A percentile compares a stretch with the other conserved stretches of the same genome.
These are phyloP conservation scores for Lamprologus sp. DNA, from an alignment of 2,113 vertebrate genomes.

Conservation along the genomic window DNA sequence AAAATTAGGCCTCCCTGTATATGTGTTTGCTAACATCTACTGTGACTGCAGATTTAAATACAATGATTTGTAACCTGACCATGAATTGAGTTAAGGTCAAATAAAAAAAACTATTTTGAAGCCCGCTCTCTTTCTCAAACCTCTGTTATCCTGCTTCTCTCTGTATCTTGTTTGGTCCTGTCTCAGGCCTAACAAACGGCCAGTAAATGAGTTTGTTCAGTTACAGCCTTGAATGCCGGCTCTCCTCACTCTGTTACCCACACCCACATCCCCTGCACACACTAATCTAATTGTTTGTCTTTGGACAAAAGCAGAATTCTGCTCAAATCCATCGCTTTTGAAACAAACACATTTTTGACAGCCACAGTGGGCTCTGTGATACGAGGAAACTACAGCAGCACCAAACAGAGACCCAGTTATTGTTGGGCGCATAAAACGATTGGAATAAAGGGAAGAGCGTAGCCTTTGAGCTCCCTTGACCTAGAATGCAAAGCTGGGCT, in stretches of 20 bases:
- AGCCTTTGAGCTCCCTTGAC: constrained; percentile 18
- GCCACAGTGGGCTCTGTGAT: constrained; percentile 18
- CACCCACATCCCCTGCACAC: constrained; percentile 5
- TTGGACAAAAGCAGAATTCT: constrained; percentile 47
- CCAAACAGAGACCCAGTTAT: constrained; percentile 14
- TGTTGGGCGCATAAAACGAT: not conserved
- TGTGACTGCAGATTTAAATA: not conserved
- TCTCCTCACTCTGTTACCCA: constrained; percentile 18
- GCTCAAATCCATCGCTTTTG: constrained; percentile 25
- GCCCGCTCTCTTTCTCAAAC: not conserved
- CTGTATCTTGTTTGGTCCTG: not conserved
- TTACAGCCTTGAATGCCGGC: constrained; percentile 33
- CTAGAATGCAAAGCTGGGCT: not conserved
- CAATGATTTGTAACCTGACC: not conserved
- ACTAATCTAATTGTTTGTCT: constrained; percentile 55
- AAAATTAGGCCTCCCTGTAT: not conserved
- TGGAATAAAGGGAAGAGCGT: not conserved
- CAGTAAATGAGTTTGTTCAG: constrained; percentile 50
- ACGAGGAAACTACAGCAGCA: not conserved
- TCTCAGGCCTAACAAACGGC: constrained; percentile 24
- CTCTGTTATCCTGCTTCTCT: not conserved
- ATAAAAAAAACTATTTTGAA: not conserved
- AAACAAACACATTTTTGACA: constrained; percentile 36
- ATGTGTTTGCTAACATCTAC: not conserved
- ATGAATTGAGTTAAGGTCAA: not conserved